Conservation (phyloP, 2,113 vertebrate genomes). For the Malurus alboscapulatus region DNA sequence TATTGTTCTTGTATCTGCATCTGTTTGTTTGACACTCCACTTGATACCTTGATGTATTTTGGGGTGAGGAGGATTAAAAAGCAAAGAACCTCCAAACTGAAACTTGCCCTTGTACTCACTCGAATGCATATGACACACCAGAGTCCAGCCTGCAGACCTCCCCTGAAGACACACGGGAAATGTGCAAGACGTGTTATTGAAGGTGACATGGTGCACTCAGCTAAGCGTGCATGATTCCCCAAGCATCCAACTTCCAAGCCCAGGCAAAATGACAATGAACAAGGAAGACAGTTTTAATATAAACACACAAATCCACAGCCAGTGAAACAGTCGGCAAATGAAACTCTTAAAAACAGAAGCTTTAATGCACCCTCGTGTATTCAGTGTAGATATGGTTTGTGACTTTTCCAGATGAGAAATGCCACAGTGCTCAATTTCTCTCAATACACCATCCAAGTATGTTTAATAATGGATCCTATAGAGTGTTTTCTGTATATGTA, state of each 20-base stretch:
- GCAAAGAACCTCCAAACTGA: background rate
- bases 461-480: background rate
- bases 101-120: background rate
- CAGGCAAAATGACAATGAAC: background rate
- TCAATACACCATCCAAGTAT: background rate
- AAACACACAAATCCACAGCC: background rate
- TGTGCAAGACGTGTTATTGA: background rate
- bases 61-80: background rate
- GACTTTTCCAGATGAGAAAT: background rate
- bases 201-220: background rate
- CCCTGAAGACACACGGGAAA: background rate
- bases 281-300: background rate
- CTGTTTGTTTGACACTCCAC: background rate
- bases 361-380: background rate
- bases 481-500: background rate
- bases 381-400: background rate
- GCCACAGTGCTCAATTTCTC: background rate
- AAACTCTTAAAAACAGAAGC: background rate
- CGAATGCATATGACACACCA: accelerated
- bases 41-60: background rate
- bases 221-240: background rate
- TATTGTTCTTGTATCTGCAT: background rate
- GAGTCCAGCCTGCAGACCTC: accelerated
- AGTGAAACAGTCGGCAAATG: background rate
- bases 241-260: background rate